Evolutionary conservation across 2,888 invertebrate genomes (phyloP), one percentile per base, ranked within the genome.

Genomic region (Sesia bembeciformis): DNA sequence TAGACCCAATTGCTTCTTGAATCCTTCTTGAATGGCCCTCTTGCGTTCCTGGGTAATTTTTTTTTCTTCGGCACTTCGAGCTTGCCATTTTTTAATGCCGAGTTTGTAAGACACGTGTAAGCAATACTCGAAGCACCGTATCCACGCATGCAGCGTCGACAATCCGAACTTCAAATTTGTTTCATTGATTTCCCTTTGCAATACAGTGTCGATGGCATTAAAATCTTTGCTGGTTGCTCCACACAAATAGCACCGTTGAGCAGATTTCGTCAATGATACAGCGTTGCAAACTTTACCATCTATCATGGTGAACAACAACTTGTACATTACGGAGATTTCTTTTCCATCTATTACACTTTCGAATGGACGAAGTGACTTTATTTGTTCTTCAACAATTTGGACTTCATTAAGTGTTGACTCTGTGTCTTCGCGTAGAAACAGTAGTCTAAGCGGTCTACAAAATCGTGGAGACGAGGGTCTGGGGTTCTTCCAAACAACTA

Each of bases 111-210:
- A 54, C 50, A 67, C 42, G 53, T 67, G 62, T 39, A 68, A 56
- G 39, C 64, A 49, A 56, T 62, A 66, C 57, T 69, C 67, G 57
- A 67, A 63, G 23, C 59, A 59, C 23, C 66, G 58, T 49, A 68
- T 65, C 62, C 62, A 64, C 38, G 53, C 59, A 63, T 66, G 66
- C 43, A 67, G 54, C 40, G 60, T 53, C 3, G 63, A 66, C 23
- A 68, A 49, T 6, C 64, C 63, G 46, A 58, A 63, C 56, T 56
- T 46, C 40, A 59, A 59, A 50, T 60, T 58, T 5, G 59, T 55
- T 51, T 53, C 58, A 40, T 57, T 55, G 39, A 59, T 55, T 49
- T 55, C 43, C 59, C 52, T 55, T 46, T 58, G 40, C 56, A 57
- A 56, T 53, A 62, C 55, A 49, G 57, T 53, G 42, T 61, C 58